Percentiles rank a stretch among this genome's conserved stretches.
Evolutionary conservation across 2,113 vertebrate genomes (phyloP).

Genomic region (Aspidoscelis tigris): DNA sequence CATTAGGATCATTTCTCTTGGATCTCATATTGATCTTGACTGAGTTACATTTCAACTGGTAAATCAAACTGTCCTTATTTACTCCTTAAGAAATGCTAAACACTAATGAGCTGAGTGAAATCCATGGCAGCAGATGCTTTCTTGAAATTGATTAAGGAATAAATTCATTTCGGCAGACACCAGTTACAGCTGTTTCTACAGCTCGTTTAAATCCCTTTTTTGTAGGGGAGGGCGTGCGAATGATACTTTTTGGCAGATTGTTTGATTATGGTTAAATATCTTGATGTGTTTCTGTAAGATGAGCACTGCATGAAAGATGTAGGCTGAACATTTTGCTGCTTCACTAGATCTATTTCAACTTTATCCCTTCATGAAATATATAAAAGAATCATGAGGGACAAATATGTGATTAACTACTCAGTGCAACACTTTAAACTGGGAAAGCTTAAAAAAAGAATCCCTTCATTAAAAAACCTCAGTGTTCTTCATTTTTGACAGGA

Average conservation of each 20-base stretch:
- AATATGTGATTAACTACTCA: background rate
- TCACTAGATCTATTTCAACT: background rate
- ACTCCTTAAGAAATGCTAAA: too few species aligned
- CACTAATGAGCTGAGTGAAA: too few species aligned
- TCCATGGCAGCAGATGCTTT: background rate
- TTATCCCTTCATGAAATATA: background rate
- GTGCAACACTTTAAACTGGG: background rate
- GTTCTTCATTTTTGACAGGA: too few species aligned
- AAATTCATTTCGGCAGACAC: background rate
- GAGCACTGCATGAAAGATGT: background rate
- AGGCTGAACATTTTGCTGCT: background rate
- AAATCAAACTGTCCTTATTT: too few species aligned
- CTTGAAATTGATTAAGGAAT: background rate
- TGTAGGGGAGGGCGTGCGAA: background rate
- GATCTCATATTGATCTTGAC: too few species aligned
- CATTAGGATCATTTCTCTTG: too few species aligned
- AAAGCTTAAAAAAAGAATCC: background rate
- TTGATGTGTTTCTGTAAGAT: background rate
- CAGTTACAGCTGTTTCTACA: background rate
- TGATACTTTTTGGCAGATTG: constrained; percentile 5
- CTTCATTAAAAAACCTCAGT: background rate
- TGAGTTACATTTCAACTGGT: too few species aligned
- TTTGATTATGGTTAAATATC: constrained; percentile 8
- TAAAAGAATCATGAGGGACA: background rate
- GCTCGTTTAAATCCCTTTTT: constrained; percentile 9